Evolutionary conservation across 2,113 vertebrate genomes (phyloP).

Genomic region (Marcusenius ussheri): DNA sequence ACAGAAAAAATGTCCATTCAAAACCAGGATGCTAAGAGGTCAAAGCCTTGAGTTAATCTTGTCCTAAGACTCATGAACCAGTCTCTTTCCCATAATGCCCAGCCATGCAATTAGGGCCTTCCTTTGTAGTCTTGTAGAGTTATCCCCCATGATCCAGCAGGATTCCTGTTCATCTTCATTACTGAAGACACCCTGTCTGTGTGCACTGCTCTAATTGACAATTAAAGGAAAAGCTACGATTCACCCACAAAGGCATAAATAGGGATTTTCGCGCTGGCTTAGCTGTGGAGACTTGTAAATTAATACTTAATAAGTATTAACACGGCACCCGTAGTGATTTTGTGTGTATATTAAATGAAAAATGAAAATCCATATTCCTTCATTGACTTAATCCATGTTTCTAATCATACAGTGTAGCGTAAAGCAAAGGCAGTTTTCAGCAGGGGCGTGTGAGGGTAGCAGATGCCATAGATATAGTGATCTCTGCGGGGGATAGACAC

Average conservation of each 20-base stretch:
- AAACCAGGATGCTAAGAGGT: neutral
- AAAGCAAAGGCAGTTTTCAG: neutral
- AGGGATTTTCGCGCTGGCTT: conserved; percentile 53
- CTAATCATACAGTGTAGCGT: conserved; percentile 23
- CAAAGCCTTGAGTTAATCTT: conserved; percentile 5
- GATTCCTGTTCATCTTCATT: conserved; percentile 44
- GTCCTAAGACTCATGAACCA: neutral
- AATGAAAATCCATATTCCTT: conserved; percentile 42
- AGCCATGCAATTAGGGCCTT: conserved; percentile 37
- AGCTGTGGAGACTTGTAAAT: conserved; percentile 55
- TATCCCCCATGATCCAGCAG: conserved; percentile 47
- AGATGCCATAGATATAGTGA: neutral
- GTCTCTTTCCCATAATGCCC: conserved; percentile 10
- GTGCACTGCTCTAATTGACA: conserved; percentile 56
- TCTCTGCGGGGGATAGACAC: neutral
- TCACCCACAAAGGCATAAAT: conserved; percentile 43
- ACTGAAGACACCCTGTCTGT: conserved; percentile 30
- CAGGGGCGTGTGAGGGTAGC: neutral
- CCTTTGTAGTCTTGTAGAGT: conserved; percentile 45
- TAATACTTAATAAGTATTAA: conserved; percentile 48
- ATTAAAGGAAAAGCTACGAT: conserved; percentile 54
- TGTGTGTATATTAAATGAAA: conserved; percentile 29
- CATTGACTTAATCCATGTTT: conserved; percentile 38
- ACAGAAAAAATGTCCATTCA: neutral
- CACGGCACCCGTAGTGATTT: conserved; percentile 30